A percentile compares a stretch with the other conserved stretches of the same genome.
These are phyloP conservation scores for Oriolus oriolus DNA, from an alignment of 2,113 vertebrate species.

Conservation along the genomic window DNA sequence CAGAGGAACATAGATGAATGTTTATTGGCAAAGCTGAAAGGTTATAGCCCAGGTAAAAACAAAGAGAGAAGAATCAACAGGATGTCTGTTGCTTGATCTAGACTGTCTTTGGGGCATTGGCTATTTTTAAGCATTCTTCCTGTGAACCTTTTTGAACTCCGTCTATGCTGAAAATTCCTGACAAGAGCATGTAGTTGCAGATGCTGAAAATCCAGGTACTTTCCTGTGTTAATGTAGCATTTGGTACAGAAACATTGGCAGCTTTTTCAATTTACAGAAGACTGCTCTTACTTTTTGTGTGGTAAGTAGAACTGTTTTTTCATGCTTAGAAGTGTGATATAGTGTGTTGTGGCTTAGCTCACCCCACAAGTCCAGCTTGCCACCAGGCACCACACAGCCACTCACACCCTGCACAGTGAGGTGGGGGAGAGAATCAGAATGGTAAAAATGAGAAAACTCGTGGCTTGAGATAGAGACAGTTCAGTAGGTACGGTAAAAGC, in stretches of 20 bases:
- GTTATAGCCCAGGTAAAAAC: slow-evolving; percentile 25
- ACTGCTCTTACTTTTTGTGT: background rate
- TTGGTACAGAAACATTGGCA: background rate
- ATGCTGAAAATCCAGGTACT: background rate
- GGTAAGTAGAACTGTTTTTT: background rate
- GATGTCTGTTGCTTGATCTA: slow-evolving; percentile 46
- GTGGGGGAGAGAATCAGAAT: background rate
- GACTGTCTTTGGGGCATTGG: background rate
- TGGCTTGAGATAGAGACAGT: too few species aligned
- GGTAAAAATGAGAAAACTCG: background rate
- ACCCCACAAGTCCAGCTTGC: background rate
- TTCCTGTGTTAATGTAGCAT: background rate
- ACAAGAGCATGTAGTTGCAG: background rate
- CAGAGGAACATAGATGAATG: background rate
- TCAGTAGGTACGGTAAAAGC: background rate
- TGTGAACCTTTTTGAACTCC: slow-evolving; percentile 40
- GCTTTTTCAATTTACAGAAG: background rate
- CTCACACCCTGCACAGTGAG: background rate
- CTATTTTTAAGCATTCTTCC: slow-evolving; percentile 60
- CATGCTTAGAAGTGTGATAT: background rate
- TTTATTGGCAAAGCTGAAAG: slow-evolving; percentile 56
- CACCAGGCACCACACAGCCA: background rate
- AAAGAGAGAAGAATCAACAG: slow-evolving; percentile 44
- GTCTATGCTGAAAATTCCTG: background rate
- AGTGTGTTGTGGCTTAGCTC: background rate